phyloP scores from a whole-genome alignment of 2,888 invertebrate genomes.

The Myopa tessellatipennis region DNA sequence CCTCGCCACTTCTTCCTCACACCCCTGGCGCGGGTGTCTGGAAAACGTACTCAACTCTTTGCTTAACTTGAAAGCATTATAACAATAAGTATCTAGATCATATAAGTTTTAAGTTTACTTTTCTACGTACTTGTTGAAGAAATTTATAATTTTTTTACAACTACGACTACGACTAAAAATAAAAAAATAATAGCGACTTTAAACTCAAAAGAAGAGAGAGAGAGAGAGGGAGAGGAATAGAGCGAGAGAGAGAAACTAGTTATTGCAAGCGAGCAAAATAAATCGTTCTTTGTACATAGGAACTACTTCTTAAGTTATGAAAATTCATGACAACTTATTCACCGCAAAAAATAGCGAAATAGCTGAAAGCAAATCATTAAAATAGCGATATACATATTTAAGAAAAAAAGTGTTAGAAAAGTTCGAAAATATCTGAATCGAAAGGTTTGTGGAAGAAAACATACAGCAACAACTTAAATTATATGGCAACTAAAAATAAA shows the following conservation, averaged over 20 bases:
- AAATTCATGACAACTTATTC: neutral
- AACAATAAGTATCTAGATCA: conserved; percentile 17
- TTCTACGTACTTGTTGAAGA: conserved; percentile 32
- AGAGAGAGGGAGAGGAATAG: neutral
- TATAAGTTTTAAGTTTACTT: conserved; percentile 39
- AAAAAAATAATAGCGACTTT: conserved; percentile 1
- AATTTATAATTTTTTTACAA: conserved; percentile 43
- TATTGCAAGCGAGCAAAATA: neutral
- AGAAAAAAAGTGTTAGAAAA: neutral
- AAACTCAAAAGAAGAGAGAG: conserved; percentile 12
- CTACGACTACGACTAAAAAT: conserved; percentile 16
- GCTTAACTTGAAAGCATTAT: neutral
- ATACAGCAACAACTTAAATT: neutral
- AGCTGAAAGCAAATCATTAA: conserved; percentile 31
- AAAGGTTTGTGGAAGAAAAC: neutral
- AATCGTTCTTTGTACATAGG: conserved; percentile 22
- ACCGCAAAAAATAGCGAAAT: neutral
- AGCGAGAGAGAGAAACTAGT: neutral
- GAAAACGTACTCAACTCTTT: neutral
- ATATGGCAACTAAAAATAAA: neutral
- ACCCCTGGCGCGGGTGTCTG: neutral
- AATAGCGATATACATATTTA: neutral
- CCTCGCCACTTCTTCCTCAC: neutral
- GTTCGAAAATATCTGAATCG: neutral
- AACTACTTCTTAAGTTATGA: neutral